Conservation (phyloP, 2,888 invertebrate genomes). For the Nemoura dubitans region DNA sequence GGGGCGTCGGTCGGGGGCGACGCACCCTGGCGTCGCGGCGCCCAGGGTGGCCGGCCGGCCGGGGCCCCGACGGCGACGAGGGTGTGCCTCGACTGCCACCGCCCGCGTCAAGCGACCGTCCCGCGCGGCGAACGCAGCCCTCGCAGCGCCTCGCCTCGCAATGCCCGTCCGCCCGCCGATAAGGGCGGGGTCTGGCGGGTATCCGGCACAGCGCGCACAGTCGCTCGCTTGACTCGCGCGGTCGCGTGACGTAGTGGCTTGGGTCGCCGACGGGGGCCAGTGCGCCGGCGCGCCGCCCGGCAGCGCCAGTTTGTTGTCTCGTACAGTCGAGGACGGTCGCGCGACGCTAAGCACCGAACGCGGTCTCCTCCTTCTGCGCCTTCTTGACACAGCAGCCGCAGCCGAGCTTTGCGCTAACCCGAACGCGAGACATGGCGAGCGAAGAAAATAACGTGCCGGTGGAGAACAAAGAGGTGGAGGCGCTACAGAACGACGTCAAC, state of each 20-base stretch:
- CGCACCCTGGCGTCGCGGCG: not conserved
- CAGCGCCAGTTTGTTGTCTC: conserved; percentile 27
- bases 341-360: not conserved
- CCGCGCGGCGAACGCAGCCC: not conserved
- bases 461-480: conserved; percentile 66
- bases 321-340: conserved; percentile 21
- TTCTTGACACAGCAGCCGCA: not conserved
- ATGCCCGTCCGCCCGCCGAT: conserved; percentile 34
- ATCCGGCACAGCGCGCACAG: conserved; percentile 38
- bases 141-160: too few relatives aligned
- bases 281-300: conserved; percentile 30
- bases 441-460: conserved; percentile 77
- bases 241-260: conserved; percentile 46
- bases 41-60: not conserved
- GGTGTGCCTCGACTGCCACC: conserved; percentile 41
- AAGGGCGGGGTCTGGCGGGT: conserved; percentile 41
- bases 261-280: conserved; percentile 40
- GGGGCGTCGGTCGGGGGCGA: not conserved
- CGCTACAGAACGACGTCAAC: conserved; percentile 62
- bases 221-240: conserved; percentile 38
- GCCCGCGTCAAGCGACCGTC: conserved; percentile 37
- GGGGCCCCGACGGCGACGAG: not conserved
- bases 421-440: conserved; percentile 78
- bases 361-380: too few relatives aligned
- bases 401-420: conserved; percentile 27